Evolutionary conservation across 2,797 vertebrate species (phyloP), one percentile per base, ranked within the genome.

Genomic region (Streptopelia turtur): DNA sequence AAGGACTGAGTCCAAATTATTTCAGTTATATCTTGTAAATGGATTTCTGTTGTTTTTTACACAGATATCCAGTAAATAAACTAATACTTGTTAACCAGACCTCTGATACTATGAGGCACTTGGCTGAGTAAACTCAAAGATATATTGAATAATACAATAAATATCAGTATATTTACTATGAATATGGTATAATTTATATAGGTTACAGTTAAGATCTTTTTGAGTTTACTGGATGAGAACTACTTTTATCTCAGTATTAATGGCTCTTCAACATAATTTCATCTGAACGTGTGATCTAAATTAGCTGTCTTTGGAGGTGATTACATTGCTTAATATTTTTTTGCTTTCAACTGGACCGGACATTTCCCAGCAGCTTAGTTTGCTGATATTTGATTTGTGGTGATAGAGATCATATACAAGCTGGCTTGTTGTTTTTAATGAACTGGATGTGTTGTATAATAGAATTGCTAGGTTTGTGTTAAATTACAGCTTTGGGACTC

Each of bases 351-450:
- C 90, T 78, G 93, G 89, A 88, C 68, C 70, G 59, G 92, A 10
- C 78, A 78, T 94, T 97, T 96, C 66, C 75, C 88, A 85, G 78
- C 84, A 96, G 91, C 78, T 97, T 96, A 88, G 87, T 96, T 95
- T 97, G 87, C 86, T 94, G 95, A 82, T 94, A 90, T 94, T 95
- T 96, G 95, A 97, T 97, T 95, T 97, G 94, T 94, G 56, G 63
- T 74, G 91, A 96, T 96, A 88, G n/a, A 96, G 95, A 96, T 97
- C 90, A 94, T 90, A 95, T 87, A 95, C 85, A 96, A 91, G 65
- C 74, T 92, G 94, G 50, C 68, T 97, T 96, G 78, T 95, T 96
- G 71, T 93, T 97, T 98, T 97, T 97, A 98, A 98, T 97, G 96
- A 98, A 88, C 89, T 96, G 90, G 50, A 89, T 95, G 75, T 96